Percentiles rank a stretch among this genome's conserved stretches.
Conservation (phyloP, 2,888 invertebrate genomes). For the Xylota sylvarum region DNA sequence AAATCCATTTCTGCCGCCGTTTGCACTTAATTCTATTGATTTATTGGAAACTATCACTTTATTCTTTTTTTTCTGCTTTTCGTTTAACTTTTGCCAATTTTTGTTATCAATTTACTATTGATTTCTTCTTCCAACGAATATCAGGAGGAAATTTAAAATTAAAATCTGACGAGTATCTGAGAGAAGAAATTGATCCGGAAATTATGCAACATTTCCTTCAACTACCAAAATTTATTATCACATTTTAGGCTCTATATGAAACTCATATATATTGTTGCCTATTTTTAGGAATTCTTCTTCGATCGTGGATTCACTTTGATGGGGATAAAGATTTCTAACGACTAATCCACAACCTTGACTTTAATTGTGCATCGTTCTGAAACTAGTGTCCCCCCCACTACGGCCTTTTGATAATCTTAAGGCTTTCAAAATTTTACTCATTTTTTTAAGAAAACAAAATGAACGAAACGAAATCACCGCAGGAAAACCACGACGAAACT, state of each 20-base stretch:
- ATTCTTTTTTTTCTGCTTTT: background rate
- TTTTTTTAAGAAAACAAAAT: conserved; percentile 37
- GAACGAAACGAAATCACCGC: conserved; percentile 26
- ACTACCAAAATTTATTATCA: background rate
- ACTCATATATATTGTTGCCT: conserved; percentile 11
- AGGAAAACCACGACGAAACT: conserved; percentile 68
- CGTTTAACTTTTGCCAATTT: conserved; percentile 20
- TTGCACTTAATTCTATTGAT: conserved; percentile 39
- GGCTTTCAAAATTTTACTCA: conserved; percentile 70
- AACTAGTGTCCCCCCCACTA: conserved; percentile 30
- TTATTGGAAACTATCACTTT: conserved; percentile 51
- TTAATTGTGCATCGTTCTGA: conserved; percentile 38
- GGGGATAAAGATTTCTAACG: background rate
- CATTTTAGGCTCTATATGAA: background rate
- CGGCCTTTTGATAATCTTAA: conserved; percentile 59
- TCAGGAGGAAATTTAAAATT: background rate
- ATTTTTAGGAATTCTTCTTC: conserved; percentile 2
- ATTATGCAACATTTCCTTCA: conserved; percentile 31
- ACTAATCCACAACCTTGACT: conserved; percentile 5
- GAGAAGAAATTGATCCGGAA: background rate
- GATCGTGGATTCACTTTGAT: background rate
- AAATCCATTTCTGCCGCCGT: conserved; percentile 84
- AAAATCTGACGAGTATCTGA: background rate
- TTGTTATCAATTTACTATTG: conserved; percentile 9
- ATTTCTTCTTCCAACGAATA: background rate